Percentiles rank a stretch among this genome's conserved stretches.
Conservation (phyloP, 2,797 vertebrate genomes). For the Coracias cyanogaster region DNA sequence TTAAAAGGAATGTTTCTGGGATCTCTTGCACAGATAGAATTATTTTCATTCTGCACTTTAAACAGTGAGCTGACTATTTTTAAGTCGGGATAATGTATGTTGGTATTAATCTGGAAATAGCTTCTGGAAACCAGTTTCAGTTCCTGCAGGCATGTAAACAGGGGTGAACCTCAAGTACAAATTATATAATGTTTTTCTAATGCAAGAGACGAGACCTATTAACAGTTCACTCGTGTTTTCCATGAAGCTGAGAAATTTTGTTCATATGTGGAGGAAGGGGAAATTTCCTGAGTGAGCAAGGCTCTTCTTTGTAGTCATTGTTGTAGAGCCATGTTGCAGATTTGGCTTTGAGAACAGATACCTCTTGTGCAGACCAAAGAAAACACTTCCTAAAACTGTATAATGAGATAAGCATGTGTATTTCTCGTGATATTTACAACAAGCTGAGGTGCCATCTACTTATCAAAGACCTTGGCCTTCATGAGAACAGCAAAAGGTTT, state of each 20-base stretch:
- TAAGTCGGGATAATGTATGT: not conserved
- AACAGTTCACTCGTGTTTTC: not conserved
- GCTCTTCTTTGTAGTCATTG: not conserved
- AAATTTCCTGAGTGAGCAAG: constrained; percentile 28
- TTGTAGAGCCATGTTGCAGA: not conserved
- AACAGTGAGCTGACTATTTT: not conserved
- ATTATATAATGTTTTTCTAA: not conserved
- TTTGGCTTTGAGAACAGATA: constrained; percentile 35
- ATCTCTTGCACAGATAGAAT: not conserved
- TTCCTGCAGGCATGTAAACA: not conserved
- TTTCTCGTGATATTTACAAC: not conserved
- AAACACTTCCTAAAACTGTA: not conserved
- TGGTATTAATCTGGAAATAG: not conserved
- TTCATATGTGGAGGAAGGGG: not conserved
- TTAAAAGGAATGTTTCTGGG: not conserved
- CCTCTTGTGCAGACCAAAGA: constrained; percentile 25
- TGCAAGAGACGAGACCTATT: not conserved
- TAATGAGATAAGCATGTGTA: constrained; percentile 8
- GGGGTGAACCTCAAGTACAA: not conserved
- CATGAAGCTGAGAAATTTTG: constrained; percentile 25
- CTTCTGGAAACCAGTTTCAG: not conserved
- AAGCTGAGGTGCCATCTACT: not conserved
- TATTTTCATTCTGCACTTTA: not conserved
- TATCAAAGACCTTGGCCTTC: constrained; percentile 10
- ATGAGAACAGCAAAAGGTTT: constrained; percentile 2